Evolutionary conservation across 2,113 vertebrate species (phyloP).

Genomic region (Potamarius usumacintae): DNA sequence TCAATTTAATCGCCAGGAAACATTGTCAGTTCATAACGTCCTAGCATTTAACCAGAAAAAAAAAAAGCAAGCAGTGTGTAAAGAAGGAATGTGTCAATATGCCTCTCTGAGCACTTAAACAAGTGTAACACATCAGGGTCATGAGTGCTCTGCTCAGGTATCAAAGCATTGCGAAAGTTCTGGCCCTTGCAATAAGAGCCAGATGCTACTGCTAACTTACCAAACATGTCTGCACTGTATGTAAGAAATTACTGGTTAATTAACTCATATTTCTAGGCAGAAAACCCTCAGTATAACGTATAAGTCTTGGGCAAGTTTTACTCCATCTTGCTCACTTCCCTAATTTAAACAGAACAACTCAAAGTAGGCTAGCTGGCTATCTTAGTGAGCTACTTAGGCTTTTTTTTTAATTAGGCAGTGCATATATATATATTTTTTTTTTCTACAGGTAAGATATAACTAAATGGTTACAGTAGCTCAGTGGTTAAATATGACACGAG

Average conservation of each 20-base stretch:
- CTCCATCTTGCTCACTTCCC: not conserved
- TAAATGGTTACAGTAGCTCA: no score
- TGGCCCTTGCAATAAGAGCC: not conserved
- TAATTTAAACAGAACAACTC: not conserved
- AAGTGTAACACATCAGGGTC: not conserved
- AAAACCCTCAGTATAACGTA: not conserved
- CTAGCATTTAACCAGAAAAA: not conserved
- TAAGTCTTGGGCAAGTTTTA: not conserved
- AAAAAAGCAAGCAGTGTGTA: not conserved
- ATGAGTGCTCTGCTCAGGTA: not conserved
- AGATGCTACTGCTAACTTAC: not conserved
- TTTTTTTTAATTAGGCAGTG: not conserved
- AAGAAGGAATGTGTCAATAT: not conserved
- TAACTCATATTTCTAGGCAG: not conserved
- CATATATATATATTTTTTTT: no score
- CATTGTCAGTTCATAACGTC: no score
- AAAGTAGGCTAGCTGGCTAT: not conserved
- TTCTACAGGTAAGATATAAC: no score
- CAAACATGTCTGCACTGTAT: not conserved
- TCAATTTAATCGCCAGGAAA: not conserved
- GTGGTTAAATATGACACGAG: not conserved
- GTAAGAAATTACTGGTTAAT: not conserved
- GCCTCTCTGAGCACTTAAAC: not conserved
- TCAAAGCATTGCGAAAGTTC: not conserved
- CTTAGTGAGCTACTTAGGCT: no score